These are phyloP conservation scores for Polyommatus iphigenia DNA, from an alignment of 2,888 invertebrate genomes.

Conservation along the genomic window DNA sequence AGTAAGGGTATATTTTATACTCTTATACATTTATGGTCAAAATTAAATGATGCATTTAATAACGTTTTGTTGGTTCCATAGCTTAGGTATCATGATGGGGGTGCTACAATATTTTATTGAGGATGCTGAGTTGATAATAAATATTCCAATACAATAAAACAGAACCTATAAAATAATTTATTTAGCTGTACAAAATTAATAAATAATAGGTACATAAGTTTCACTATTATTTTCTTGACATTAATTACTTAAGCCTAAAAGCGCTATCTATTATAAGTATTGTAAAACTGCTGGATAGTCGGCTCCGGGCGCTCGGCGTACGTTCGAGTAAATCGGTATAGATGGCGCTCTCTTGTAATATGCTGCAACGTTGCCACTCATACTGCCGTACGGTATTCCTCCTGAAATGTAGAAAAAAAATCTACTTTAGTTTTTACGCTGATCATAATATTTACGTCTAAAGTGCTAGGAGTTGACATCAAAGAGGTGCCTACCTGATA, in stretches of 20 bases:
- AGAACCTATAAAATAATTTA: background rate
- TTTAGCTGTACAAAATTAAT: background rate
- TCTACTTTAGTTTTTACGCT: background rate
- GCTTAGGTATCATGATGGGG: too few species aligned
- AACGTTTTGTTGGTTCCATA: too few species aligned
- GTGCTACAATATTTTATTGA: too few species aligned
- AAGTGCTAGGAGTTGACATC: too few species aligned
- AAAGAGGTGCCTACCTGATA: too few species aligned
- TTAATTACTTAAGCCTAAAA: conserved; percentile 32
- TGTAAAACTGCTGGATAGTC: conserved; percentile 64
- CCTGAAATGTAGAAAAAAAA: conserved; percentile 61
- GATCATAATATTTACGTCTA: background rate
- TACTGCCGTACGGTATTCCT: conserved; percentile 83
- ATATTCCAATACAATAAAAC: too few species aligned
- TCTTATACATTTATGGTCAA: too few species aligned
- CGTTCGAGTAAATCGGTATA: conserved; percentile 48
- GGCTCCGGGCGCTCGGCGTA: conserved; percentile 42
- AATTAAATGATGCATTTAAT: too few species aligned
- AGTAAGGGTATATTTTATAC: too few species aligned
- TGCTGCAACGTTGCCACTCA: conserved; percentile 79
- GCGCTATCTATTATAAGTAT: conserved; percentile 59
- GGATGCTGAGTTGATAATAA: too few species aligned
- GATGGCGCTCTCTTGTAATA: conserved; percentile 63
- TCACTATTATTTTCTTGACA: background rate
- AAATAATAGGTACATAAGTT: background rate